Percentiles rank a stretch among this genome's conserved stretches.
Conservation (phyloP, 2,888 invertebrate genomes). For the Parascotia fuliginaria region DNA sequence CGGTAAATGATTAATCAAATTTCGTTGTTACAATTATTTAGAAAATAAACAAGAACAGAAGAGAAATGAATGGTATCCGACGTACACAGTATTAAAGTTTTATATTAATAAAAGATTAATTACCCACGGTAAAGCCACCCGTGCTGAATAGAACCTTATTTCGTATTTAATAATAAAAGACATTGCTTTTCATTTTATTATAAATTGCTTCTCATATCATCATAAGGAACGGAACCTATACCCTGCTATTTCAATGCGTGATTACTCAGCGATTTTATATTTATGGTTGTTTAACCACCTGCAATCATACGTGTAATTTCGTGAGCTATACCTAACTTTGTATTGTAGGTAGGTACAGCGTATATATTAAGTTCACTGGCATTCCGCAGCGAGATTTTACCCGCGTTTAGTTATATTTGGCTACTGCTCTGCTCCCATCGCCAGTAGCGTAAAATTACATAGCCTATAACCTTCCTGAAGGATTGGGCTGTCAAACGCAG, state of each 20-base stretch:
- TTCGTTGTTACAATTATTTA: constrained; percentile 3
- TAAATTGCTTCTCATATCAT: constrained; percentile 8
- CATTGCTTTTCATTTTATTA: constrained; percentile 11
- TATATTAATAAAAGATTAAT: constrained; percentile 26
- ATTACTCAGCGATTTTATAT: not conserved
- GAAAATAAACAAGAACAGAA: constrained; percentile 5
- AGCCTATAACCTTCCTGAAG: too few species aligned
- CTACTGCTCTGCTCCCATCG: too few species aligned
- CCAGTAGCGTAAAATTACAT: too few species aligned
- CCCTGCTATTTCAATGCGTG: constrained; percentile 5
- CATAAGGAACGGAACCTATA: constrained; percentile 24
- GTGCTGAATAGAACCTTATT: constrained; percentile 24
- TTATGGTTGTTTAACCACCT: not conserved
- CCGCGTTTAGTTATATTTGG: too few species aligned
- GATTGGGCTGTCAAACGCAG: too few species aligned
- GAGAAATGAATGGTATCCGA: constrained; percentile 8
- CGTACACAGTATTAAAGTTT: constrained; percentile 10
- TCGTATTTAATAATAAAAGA: constrained; percentile 20
- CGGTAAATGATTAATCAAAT: constrained; percentile 5
- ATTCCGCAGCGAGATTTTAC: too few species aligned
- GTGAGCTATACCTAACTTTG: too few species aligned
- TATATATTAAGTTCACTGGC: too few species aligned
- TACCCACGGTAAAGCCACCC: constrained; percentile 7
- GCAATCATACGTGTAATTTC: not conserved
- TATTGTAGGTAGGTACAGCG: too few species aligned